Percentiles rank a stretch among this genome's conserved stretches.
Evolutionary conservation across 2,888 invertebrate genomes (phyloP).

Genomic region (Sericinus montela): DNA sequence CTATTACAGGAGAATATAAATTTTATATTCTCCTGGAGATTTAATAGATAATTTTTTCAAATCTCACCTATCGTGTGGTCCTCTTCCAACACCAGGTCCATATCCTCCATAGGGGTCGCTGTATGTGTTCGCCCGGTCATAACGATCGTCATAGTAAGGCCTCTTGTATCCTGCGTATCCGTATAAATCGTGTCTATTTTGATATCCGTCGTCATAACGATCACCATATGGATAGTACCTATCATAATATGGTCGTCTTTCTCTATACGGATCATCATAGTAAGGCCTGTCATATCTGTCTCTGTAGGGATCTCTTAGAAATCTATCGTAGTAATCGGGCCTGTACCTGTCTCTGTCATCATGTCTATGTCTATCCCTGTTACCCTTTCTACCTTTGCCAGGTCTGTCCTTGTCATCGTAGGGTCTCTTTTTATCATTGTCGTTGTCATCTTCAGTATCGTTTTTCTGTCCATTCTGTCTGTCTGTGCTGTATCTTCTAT

Average conservation of each 20-base stretch:
- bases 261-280: slow-evolving; percentile 53
- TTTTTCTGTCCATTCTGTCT: slow-evolving; percentile 45
- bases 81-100: slow-evolving; percentile 52
- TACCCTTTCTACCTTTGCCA: slow-evolving; percentile 30
- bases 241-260: slow-evolving; percentile 47
- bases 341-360: slow-evolving; percentile 63
- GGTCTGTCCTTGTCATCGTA: slow-evolving; percentile 48
- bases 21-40: too few relatives aligned
- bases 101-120: slow-evolving; percentile 55
- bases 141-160: slow-evolving; percentile 43
- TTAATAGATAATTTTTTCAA: neutral
- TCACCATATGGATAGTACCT: slow-evolving; percentile 41
- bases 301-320: slow-evolving; percentile 55
- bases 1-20: too few relatives aligned
- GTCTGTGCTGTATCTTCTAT: slow-evolving; percentile 34
- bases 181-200: slow-evolving; percentile 42
- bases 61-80: slow-evolving; percentile 71
- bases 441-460: slow-evolving; percentile 52
- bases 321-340: slow-evolving; percentile 67
- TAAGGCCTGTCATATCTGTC: slow-evolving; percentile 39
- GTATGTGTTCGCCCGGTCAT: slow-evolving; percentile 40
- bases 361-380: slow-evolving; percentile 50
- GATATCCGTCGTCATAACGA: slow-evolving; percentile 41
- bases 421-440: slow-evolving; percentile 40
- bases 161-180: slow-evolving; percentile 44